These are phyloP conservation scores for Crypturellus undulatus DNA, from an alignment of 2,113 vertebrate species.

Conservation along the genomic window DNA sequence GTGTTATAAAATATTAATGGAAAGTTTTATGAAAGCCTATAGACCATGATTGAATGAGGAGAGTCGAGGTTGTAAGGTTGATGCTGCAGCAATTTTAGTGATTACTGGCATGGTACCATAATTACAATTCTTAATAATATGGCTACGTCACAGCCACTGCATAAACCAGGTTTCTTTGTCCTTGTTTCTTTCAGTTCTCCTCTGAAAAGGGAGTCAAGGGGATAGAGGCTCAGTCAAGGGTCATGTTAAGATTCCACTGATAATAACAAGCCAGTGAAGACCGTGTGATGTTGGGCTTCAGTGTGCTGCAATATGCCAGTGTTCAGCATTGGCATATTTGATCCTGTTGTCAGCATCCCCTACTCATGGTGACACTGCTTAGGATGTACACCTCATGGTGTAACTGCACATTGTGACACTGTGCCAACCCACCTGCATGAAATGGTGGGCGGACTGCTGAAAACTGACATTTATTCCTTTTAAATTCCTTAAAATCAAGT, in stretches of 20 bases:
- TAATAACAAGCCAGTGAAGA: background rate
- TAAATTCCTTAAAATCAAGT: background rate
- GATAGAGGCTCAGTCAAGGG: background rate
- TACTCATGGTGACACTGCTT: background rate
- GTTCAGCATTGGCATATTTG: background rate
- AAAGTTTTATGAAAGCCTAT: conserved; percentile 23
- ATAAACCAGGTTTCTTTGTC: background rate
- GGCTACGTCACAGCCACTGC: background rate
- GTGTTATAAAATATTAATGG: background rate
- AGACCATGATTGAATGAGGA: conserved; percentile 5
- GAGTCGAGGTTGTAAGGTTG: background rate
- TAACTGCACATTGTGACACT: background rate
- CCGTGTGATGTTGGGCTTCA: background rate
- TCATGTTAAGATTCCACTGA: background rate
- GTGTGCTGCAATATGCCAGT: background rate
- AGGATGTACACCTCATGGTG: background rate
- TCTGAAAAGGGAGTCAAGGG: background rate
- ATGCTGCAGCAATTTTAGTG: background rate
- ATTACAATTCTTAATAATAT: background rate
- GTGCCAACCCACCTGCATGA: background rate
- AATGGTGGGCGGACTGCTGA: background rate
- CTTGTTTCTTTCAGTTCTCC: background rate
- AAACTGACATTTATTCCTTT: conserved; percentile 5
- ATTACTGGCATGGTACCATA: background rate
- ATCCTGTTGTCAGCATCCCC: background rate